Evolutionary conservation across 2,888 invertebrate genomes (phyloP), one percentile per base, ranked within the genome.

Genomic region (Hypolimnas misippus): DNA sequence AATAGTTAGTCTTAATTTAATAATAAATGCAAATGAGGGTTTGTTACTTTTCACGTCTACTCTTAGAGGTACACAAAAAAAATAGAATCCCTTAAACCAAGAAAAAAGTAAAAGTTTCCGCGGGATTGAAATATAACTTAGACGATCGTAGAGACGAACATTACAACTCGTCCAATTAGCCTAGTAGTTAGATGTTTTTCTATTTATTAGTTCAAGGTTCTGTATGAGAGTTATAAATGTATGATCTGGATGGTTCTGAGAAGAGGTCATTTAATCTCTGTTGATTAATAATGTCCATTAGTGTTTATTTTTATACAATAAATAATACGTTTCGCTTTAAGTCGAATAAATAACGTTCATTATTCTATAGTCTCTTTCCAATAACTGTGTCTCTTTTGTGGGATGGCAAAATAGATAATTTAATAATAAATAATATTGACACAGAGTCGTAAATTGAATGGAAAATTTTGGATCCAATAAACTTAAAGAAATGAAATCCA

Each of bases 381-480:
- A 21, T 21, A 21, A 46, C 17, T n/a, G n/a, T n/a, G n/a, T n/a
- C 4, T 17, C 16, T 17, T 8, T 3, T n/a, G n/a, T 44, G 12
- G 2, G 8, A 1, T 46, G 10, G 21, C n/a, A 19, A 46, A 46
- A 46, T 12, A 21, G 44, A 46, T 21, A 46, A 46, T 46, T 44
- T 46, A 46, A 46, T 42, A 42, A 42, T 7, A 17, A 31, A 57
- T 25, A 25, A 57, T 16, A 50, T 35, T 38, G 16, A 31, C 19
- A 50, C 6, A 57, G 40, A n/a, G 17, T 8, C 17, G 29, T 12
- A 53, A 54, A 31, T 49, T 14, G 7, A 49, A 29, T 31, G 14
- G 51, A 31, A 14, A 60, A 38, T 63, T 59, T 35, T 46, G 21
- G 8, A 38, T 54, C 56, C 29, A 29, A 49, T 57, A 42, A 59